Conservation (phyloP, 2,797 vertebrate species). For the Limosa lapponica region DNA sequence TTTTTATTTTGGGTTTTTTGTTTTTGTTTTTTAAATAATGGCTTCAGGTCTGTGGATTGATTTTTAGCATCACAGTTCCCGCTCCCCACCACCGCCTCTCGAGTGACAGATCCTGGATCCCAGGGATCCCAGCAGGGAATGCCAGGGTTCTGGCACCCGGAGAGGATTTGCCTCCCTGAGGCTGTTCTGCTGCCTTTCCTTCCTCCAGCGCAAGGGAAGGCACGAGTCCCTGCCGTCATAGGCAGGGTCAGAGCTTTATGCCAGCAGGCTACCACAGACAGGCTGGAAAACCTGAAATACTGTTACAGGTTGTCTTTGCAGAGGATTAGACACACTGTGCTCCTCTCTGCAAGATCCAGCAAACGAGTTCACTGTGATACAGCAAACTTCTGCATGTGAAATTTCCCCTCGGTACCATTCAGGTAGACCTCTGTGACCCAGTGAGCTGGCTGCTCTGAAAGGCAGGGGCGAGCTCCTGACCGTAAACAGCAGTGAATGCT, state of each 20-base stretch:
- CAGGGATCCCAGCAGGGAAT: neutral
- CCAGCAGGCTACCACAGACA: neutral
- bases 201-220: neutral
- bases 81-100: neutral
- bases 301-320: neutral
- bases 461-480: neutral
- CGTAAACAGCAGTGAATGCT: slow-evolving; percentile 29
- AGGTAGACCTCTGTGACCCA: neutral
- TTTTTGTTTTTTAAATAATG: neutral
- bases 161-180: neutral
- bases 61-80: neutral
- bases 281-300: neutral
- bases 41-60: neutral
- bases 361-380: neutral
- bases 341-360: neutral
- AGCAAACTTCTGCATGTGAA: rapidly evolving
- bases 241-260: neutral
- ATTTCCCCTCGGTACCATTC: neutral
- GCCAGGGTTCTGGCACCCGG: neutral
- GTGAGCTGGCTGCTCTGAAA: neutral
- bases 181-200: neutral
- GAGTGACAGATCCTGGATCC: neutral
- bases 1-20: neutral
- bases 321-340: neutral
- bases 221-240: neutral